These are phyloP conservation scores for Nomada fabriciana DNA, from an alignment of 2,888 invertebrate genomes.

Conservation along the genomic window DNA sequence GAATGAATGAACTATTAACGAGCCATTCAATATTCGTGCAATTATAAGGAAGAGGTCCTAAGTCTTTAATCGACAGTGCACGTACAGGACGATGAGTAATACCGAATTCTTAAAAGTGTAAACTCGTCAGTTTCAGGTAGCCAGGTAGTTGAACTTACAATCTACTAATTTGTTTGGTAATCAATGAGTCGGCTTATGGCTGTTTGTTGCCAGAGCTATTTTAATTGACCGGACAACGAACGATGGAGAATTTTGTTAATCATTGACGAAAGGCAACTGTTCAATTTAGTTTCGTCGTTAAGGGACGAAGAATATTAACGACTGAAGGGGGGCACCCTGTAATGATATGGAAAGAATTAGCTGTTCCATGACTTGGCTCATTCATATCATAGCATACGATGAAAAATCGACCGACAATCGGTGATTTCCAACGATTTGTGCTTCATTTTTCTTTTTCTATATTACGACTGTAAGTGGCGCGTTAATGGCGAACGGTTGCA, in stretches of 20 bases:
- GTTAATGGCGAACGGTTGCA: conserved; percentile 20
- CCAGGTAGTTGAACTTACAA: not conserved
- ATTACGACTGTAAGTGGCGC: conserved; percentile 15
- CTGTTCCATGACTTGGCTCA: too few relatives aligned
- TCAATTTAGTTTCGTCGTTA: not conserved
- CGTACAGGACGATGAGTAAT: not conserved
- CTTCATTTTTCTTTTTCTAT: conserved; percentile 5
- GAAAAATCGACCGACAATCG: not conserved
- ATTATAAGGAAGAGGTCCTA: too few relatives aligned
- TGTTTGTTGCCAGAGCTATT: not conserved
- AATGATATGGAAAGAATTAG: not conserved
- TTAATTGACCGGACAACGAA: not conserved
- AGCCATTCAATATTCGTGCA: too few relatives aligned
- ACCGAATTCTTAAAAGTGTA: not conserved
- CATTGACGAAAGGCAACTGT: not conserved
- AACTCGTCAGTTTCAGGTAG: not conserved
- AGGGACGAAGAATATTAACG: not conserved
- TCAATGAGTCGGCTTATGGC: not conserved
- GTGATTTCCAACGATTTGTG: conserved; percentile 5
- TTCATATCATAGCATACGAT: not conserved
- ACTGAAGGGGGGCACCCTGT: not conserved
- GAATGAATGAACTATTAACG: too few relatives aligned
- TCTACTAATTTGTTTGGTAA: not conserved
- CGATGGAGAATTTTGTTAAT: not conserved
- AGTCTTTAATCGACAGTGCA: too few relatives aligned